phyloP scores from a whole-genome alignment of 2,113 vertebrate species.

The Syrmaticus mikado region DNA sequence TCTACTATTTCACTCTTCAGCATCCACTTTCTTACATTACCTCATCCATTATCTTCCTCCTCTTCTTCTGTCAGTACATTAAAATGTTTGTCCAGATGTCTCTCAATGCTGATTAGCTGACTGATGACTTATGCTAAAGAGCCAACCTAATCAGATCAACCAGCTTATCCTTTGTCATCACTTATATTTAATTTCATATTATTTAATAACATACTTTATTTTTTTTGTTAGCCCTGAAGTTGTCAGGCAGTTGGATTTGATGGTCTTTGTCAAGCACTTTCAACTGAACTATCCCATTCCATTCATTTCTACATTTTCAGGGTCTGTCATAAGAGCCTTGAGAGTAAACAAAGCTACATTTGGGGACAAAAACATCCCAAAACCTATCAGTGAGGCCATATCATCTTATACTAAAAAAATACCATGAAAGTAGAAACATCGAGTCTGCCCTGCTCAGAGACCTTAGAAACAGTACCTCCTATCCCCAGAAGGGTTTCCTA shows the following conservation, averaged over 20 bases:
- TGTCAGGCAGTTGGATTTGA: background rate
- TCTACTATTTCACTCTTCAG: background rate
- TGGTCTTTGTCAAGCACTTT: background rate
- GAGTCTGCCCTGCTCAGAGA: background rate
- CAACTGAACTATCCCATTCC: background rate
- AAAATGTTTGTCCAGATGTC: background rate
- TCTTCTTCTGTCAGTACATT: background rate
- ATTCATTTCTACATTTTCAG: background rate
- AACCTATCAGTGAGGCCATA: background rate
- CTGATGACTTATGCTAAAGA: background rate
- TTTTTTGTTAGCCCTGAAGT: background rate
- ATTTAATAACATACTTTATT: background rate
- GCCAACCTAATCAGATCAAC: background rate
- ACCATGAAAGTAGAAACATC: background rate
- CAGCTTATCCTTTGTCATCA: fast-evolving
- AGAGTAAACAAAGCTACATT: background rate
- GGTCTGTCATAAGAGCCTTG: background rate
- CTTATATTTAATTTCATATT: background rate
- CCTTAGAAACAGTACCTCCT: background rate
- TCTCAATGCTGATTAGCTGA: background rate
- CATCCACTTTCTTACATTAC: background rate
- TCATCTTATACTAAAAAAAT: background rate
- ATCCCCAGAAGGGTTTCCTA: background rate
- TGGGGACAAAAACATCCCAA: background rate
- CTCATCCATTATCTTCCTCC: background rate